Evolutionary conservation across 2,888 invertebrate species (phyloP).

Genomic region (Microctonus hyperodae): DNA sequence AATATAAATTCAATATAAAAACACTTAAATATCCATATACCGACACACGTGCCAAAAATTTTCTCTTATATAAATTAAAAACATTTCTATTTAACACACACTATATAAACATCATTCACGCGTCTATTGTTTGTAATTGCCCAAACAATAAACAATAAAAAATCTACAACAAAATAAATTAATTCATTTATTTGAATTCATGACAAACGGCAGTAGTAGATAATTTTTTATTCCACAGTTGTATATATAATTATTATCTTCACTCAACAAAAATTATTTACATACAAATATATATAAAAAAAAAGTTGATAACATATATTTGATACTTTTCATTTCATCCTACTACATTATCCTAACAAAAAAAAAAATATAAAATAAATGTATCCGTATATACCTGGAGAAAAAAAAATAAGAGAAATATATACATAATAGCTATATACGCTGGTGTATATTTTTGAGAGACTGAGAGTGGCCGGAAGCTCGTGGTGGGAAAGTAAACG

Average conservation of each 20-base stretch:
- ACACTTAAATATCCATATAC: too few species aligned
- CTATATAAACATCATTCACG: background rate
- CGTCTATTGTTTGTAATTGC: slow-evolving; percentile 22
- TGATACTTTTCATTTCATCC: too few species aligned
- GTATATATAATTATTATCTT: too few species aligned
- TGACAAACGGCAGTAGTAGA: background rate
- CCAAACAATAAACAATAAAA: background rate
- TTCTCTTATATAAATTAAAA: slow-evolving; percentile 8
- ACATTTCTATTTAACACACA: background rate
- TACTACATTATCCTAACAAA: too few species aligned
- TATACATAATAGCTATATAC: background rate
- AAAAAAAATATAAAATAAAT: background rate
- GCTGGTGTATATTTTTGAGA: background rate
- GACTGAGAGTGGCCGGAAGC: slow-evolving; percentile 32
- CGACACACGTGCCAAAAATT: slow-evolving; percentile 3
- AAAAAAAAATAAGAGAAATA: background rate
- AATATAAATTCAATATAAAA: background rate
- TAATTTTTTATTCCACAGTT: too few species aligned
- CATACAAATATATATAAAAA: too few species aligned
- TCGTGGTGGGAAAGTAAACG: slow-evolving; percentile 47
- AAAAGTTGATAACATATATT: too few species aligned
- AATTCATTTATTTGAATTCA: background rate
- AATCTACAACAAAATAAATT: too few species aligned
- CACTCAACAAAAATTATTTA: too few species aligned
- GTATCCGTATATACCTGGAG: background rate